Conservation (phyloP, 1,140 invertebrate species). For the Eciton burchellii region DNA sequence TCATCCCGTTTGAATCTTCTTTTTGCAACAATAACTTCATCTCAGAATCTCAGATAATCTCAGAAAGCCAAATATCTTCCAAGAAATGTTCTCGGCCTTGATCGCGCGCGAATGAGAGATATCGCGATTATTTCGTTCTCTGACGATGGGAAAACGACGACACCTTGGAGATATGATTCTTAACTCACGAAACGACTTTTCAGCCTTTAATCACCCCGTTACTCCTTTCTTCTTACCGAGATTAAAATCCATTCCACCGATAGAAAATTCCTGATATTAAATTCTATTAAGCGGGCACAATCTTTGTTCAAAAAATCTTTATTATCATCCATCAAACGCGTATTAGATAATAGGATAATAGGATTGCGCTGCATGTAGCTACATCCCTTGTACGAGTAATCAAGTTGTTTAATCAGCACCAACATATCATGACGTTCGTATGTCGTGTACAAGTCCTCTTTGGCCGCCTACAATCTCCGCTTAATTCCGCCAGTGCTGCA, state of each 20-base stretch:
- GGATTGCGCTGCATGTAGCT: too few species aligned
- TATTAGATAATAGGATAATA: too few species aligned
- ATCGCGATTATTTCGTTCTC: slow-evolving; percentile 13
- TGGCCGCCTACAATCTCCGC: not conserved
- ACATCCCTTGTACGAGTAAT: not conserved
- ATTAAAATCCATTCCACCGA: not conserved
- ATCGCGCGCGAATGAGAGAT: not conserved
- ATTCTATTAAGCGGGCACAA: too few species aligned
- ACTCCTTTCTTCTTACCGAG: not conserved
- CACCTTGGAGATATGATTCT: not conserved
- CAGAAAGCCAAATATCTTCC: not conserved
- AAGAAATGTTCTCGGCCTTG: not conserved
- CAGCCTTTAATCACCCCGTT: not conserved
- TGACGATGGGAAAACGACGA: not conserved
- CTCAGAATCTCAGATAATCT: too few species aligned
- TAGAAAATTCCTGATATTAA: not conserved
- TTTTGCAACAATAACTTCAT: too few species aligned
- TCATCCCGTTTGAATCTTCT: too few species aligned
- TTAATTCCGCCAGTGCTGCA: not conserved
- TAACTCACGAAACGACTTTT: not conserved
- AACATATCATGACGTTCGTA: not conserved
- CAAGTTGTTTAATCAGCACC: not conserved
- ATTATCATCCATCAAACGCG: too few species aligned
- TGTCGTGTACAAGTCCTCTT: not conserved
- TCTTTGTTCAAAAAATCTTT: too few species aligned